A percentile compares a stretch with the other conserved stretches of the same genome.
Evolutionary conservation across 2,113 vertebrate species (phyloP).

Genomic region (Prolemur simus): DNA sequence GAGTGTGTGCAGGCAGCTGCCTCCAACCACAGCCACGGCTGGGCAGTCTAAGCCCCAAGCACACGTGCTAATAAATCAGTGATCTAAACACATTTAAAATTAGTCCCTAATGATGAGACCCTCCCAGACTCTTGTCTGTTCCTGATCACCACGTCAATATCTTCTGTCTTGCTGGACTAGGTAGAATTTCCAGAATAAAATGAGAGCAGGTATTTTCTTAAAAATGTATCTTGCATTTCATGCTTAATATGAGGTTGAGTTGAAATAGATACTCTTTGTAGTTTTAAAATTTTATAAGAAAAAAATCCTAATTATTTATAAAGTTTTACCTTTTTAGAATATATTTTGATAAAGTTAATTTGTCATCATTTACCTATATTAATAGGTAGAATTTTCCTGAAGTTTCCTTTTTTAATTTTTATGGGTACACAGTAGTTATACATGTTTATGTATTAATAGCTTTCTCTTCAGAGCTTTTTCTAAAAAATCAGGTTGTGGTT

Average conservation of each 20-base stretch:
- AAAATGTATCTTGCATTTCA: neutral
- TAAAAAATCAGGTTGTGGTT: neutral
- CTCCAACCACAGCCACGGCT: too few relatives aligned
- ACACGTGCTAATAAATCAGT: neutral
- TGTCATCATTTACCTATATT: neutral
- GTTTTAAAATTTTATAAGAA: neutral
- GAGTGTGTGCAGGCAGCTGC: accelerated
- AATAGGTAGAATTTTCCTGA: neutral
- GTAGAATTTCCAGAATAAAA: neutral
- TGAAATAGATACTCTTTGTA: neutral
- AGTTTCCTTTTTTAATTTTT: neutral
- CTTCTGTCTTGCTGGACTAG: neutral
- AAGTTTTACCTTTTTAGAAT: neutral
- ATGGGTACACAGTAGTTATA: neutral
- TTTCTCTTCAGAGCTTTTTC: neutral
- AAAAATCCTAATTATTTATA: neutral
- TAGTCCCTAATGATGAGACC: neutral
- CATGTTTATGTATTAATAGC: neutral
- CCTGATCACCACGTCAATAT: neutral
- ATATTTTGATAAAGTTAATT: neutral
- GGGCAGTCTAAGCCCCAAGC: too few relatives aligned
- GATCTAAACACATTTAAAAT: neutral
- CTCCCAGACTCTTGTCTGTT: neutral
- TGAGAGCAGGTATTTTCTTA: neutral
- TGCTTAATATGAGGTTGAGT: neutral